Evolutionary conservation across 2,113 vertebrate species (phyloP).

Genomic region (Ageneiosus marmoratus): DNA sequence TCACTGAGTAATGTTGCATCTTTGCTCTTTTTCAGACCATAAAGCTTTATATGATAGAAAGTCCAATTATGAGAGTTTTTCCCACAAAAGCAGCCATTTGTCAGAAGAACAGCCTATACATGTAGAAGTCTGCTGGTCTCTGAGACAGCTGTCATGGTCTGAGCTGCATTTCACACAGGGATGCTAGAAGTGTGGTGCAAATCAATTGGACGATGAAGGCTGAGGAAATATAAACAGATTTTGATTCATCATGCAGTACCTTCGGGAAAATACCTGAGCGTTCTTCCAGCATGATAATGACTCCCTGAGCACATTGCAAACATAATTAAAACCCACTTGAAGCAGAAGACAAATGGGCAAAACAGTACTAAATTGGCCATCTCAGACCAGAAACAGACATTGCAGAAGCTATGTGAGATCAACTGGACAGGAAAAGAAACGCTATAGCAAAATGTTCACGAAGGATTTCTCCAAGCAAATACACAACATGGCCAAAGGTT

Average conservation of each 20-base stretch:
- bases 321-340: conserved; percentile 2
- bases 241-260: background rate
- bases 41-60: background rate
- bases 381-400: conserved; percentile 5
- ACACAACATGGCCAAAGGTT: background rate
- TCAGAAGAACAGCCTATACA: background rate
- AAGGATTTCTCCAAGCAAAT: background rate
- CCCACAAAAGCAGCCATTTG: background rate
- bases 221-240: conserved; percentile 17
- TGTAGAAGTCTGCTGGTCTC: background rate
- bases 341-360: conserved; percentile 9
- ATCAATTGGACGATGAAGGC: background rate
- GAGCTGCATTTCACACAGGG: background rate
- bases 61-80: background rate
- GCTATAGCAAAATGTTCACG: background rate
- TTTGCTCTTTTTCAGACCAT: too few species aligned
- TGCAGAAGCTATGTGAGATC: background rate
- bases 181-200: background rate
- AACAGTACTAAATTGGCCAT: background rate
- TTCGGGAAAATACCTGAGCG: conserved; percentile 6
- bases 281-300: conserved; percentile 13
- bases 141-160: background rate
- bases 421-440: background rate
- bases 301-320: background rate
- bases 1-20: background rate